A percentile compares a stretch with the other conserved stretches of the same genome.
phyloP scores from a whole-genome alignment of 1,140 invertebrate genomes.

The Drosophila santomea region DNA sequence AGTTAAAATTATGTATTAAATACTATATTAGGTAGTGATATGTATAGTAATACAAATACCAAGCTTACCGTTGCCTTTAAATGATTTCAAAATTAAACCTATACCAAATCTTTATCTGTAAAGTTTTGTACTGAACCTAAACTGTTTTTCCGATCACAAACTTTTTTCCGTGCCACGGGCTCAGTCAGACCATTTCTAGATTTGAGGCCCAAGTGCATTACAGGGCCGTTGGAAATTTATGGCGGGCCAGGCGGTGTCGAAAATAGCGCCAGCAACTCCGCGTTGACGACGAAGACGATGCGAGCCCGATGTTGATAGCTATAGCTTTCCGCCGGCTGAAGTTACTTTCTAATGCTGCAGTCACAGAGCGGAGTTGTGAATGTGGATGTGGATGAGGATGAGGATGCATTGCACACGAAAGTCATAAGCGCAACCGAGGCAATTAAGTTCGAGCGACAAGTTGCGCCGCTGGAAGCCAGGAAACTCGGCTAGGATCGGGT shows the following conservation, averaged over 20 bases:
- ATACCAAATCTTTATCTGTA: not conserved
- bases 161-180: conserved; percentile 22
- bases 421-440: conserved; percentile 80
- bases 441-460: conserved; percentile 83
- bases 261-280: conserved; percentile 69
- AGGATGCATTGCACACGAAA: conserved; percentile 80
- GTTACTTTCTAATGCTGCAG: conserved; percentile 79
- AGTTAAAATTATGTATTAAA: too few species aligned
- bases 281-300: conserved; percentile 44
- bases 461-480: conserved; percentile 79
- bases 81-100: too few species aligned
- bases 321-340: conserved; percentile 60
- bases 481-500: conserved; percentile 35
- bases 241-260: conserved; percentile 75
- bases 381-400: conserved; percentile 50
- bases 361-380: conserved; percentile 16
- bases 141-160: not conserved
- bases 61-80: not conserved
- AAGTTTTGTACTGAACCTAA: not conserved
- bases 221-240: conserved; percentile 79
- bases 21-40: too few species aligned
- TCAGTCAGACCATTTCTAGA: conserved; percentile 56
- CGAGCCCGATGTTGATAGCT: conserved; percentile 65
- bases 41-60: too few species aligned
- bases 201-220: conserved; percentile 56